These are phyloP conservation scores for Alethe castanea DNA, from an alignment of 2,113 vertebrate genomes.

Conservation along the genomic window DNA sequence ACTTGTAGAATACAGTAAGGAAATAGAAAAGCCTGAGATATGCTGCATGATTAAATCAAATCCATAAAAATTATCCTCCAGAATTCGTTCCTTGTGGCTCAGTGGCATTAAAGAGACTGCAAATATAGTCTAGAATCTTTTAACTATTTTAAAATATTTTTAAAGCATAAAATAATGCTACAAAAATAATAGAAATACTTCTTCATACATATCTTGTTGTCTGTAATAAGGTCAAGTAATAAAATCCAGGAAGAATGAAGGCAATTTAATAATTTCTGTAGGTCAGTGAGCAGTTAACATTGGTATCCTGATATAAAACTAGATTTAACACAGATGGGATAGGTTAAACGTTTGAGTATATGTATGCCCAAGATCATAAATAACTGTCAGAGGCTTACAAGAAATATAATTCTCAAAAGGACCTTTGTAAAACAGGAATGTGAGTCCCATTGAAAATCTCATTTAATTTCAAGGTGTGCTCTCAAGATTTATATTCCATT, in stretches of 20 bases:
- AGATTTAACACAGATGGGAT: constrained; percentile 40
- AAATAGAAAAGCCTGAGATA: background rate
- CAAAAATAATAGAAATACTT: background rate
- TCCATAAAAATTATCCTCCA: background rate
- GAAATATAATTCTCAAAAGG: constrained; percentile 26
- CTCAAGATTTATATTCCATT: constrained; percentile 63
- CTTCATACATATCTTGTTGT: background rate
- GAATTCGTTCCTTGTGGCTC: background rate
- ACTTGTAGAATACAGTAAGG: background rate
- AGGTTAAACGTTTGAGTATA: constrained; percentile 1
- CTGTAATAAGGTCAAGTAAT: background rate
- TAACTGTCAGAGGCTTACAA: constrained; percentile 45
- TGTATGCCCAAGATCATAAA: constrained; percentile 30
- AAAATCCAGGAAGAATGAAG: constrained; percentile 19
- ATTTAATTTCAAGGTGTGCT: constrained; percentile 50
- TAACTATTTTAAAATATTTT: background rate
- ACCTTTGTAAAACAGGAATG: constrained; percentile 11
- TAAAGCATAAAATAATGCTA: background rate
- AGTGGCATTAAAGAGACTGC: background rate
- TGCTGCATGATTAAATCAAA: background rate
- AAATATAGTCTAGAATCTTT: background rate
- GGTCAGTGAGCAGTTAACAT: constrained; percentile 22
- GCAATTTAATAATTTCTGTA: constrained; percentile 24
- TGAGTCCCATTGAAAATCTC: constrained; percentile 30
- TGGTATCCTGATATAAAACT: constrained; percentile 6